Evolutionary conservation across 2,888 invertebrate species (phyloP), one percentile per base, ranked within the genome.

Genomic region (Horisme vitalbata): DNA sequence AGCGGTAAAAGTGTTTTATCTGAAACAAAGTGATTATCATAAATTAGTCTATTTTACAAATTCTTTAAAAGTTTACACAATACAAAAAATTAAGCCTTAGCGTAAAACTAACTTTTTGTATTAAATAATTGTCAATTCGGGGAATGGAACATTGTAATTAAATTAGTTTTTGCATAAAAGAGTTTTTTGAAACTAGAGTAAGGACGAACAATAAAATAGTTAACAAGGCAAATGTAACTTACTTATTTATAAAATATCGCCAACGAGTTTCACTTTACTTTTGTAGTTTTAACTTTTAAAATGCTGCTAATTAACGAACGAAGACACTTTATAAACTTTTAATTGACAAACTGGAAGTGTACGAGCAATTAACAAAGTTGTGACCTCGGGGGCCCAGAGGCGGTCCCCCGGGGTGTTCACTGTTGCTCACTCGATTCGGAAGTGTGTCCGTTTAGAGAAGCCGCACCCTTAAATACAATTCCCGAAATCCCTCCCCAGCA

Each of bases 321-420:
- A 72, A 52, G 24, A 46, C 52, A 58, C 55, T 55, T 48, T 34
- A 24, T 21, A 31, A 74, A 76, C 68, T 75, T 74, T 75, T 69
- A 71, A 71, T 75, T 72, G 66, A 66, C 69, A 70, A 72, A 68
- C 69, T 75, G 68, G 31, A 48, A 52, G 51, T 41, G 49, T 50
- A 41, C 23, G 24, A 26, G 45, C 54, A 59, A 48, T 57, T 60
- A 38, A 34, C 45, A 53, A 59, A 55, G 52, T 50, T 47, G 31
- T 31, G 15, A 47, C 69, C 71, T 56, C 75, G 75, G 75, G 82
- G 86, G 83, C 79, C 57, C 66, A 44, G 50, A 46, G 55, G 49
- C 52, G 77, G 32, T 28, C 85, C 88, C 86, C 81, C 77, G 70
- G 61, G 75, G 61, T 73, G 75, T 77, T 67, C 37, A 70, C 81